A percentile compares a stretch with the other conserved stretches of the same genome.
Conservation (phyloP, 1,140 invertebrate genomes). For the Nasonia giraulti region DNA sequence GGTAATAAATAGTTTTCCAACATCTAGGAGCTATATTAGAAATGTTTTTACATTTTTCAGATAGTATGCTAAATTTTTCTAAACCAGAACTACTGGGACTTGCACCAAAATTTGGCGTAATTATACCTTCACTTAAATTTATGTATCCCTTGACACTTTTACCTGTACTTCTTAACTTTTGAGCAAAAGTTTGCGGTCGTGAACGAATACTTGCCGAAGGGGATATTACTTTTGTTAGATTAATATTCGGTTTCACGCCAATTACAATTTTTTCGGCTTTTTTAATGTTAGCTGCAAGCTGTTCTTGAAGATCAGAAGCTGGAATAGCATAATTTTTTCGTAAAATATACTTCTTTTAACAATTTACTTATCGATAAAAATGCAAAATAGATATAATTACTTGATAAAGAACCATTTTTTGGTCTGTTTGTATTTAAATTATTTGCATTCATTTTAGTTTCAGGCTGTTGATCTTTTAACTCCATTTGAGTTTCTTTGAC, state of each 20-base stretch:
- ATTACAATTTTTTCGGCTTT: conserved; percentile 73
- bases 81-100: conserved; percentile 77
- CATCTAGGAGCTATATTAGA: conserved; percentile 83
- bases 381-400: conserved; percentile 64
- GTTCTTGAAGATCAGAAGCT: conserved; percentile 82
- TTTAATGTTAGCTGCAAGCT: conserved; percentile 65
- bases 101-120: conserved; percentile 81
- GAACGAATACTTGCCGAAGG: conserved; percentile 81
- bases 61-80: conserved; percentile 75
- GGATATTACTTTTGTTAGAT: conserved; percentile 72
- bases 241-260: conserved; percentile 68
- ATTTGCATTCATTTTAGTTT: conserved; percentile 73
- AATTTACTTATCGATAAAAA: not conserved
- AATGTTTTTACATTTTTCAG: conserved; percentile 73
- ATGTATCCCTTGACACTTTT: conserved; percentile 88
- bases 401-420: conserved; percentile 77
- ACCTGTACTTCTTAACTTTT: conserved; percentile 87
- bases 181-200: conserved; percentile 89
- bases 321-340: conserved; percentile 55
- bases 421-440: conserved; percentile 65
- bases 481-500: conserved; percentile 95
- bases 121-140: conserved; percentile 81
- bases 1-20: conserved; percentile 95
- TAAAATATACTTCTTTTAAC: not conserved
- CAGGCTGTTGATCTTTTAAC: conserved; percentile 82